These are phyloP conservation scores for Allolobophora icterica DNA, from an alignment of 2,888 invertebrate genomes.

Conservation along the genomic window DNA sequence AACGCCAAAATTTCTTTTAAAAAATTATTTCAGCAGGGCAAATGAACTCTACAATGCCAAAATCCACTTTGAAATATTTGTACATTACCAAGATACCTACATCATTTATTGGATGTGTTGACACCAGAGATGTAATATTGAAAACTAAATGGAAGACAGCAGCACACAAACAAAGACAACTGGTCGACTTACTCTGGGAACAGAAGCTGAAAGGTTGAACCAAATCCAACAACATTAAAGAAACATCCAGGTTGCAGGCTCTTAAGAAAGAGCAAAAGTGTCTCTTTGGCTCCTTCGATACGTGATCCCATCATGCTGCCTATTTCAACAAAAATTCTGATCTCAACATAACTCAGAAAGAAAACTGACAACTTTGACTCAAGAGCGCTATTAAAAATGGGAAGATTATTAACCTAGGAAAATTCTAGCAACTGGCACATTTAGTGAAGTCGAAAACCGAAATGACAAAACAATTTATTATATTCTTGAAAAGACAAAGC, in stretches of 20 bases:
- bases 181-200: slow-evolving; percentile 51
- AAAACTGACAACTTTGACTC: too few species aligned
- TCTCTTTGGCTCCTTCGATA: slow-evolving; percentile 53
- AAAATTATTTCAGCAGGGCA: neutral
- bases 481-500: neutral
- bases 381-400: neutral
- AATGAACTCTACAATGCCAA: neutral
- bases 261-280: slow-evolving; percentile 55
- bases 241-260: slow-evolving; percentile 54
- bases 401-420: neutral
- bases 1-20: neutral
- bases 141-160: neutral
- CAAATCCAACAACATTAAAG: slow-evolving; percentile 57
- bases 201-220: slow-evolving; percentile 51
- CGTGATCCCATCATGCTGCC: slow-evolving; percentile 53
- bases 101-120: neutral
- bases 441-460: neutral
- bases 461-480: neutral
- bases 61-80: neutral
- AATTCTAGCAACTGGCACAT: neutral
- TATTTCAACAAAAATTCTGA: slow-evolving; percentile 34
- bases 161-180: too few species aligned
- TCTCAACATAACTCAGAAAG: too few species aligned
- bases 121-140: neutral
- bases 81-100: neutral